phyloP scores from a whole-genome alignment of 2,113 vertebrate genomes.

The Salminus brasiliensis region DNA sequence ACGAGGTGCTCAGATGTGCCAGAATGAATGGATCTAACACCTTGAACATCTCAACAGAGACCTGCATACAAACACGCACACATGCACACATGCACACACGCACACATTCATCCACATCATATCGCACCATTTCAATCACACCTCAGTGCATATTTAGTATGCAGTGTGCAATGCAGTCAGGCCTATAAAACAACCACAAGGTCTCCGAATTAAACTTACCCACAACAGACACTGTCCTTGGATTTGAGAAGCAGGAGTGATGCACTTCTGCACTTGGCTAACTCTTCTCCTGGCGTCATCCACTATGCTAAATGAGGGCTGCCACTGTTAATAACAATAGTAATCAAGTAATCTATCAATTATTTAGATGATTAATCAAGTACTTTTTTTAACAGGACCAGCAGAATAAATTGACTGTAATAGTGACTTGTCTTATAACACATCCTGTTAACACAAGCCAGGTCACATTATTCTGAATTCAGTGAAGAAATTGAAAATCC shows the following conservation, averaged over 20 bases:
- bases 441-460: no score
- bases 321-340: not conserved
- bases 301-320: not conserved
- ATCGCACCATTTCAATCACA: not conserved
- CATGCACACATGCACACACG: not conserved
- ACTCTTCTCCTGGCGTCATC: no score
- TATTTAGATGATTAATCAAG: not conserved
- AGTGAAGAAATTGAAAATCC: no score
- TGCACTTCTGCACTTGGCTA: no score
- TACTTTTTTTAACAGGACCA: not conserved
- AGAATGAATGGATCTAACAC: slow-evolving; percentile 10
- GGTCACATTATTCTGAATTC: no score
- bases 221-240: not conserved
- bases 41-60: not conserved
- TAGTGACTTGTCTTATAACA: no score
- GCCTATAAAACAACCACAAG: not conserved
- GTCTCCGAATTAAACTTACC: not conserved
- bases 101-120: not conserved
- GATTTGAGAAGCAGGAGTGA: not conserved
- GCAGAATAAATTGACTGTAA: not conserved
- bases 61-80: not conserved
- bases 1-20: not conserved
- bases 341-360: not conserved
- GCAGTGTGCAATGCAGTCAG: not conserved
- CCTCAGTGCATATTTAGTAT: not conserved